A percentile compares a stretch with the other conserved stretches of the same genome.
Conservation (phyloP, 2,113 vertebrate genomes). For the Eidolon helvum region DNA sequence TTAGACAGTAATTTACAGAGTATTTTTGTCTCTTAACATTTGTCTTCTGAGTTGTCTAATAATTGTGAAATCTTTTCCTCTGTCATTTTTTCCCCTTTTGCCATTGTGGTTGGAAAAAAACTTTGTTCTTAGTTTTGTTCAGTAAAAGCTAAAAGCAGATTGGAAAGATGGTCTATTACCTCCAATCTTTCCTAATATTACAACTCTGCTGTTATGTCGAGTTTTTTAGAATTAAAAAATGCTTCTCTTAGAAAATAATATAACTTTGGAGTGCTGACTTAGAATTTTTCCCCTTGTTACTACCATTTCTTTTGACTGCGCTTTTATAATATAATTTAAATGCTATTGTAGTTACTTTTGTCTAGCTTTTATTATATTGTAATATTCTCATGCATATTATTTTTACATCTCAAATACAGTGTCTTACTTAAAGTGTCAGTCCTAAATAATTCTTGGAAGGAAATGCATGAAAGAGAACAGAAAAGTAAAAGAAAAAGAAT, state of each 20-base stretch:
- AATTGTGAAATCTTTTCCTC: not conserved
- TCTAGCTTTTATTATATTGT: not conserved
- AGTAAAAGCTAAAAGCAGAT: not conserved
- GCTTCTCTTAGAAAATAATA: not conserved
- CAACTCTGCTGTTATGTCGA: not conserved
- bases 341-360: not conserved
- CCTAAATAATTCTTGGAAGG: not conserved
- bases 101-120: not conserved
- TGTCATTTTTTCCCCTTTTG: not conserved
- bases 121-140: not conserved
- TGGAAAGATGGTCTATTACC: not conserved
- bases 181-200: not conserved
- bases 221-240: not conserved
- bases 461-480: not conserved
- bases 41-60: not conserved
- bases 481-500: not conserved
- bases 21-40: not conserved
- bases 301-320: not conserved
- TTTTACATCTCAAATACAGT: not conserved
- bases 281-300: not conserved
- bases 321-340: not conserved
- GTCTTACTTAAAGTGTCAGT: not conserved
- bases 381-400: not conserved
- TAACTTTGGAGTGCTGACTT: not conserved
- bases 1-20: not conserved